A percentile compares a stretch with the other conserved stretches of the same genome.
These are phyloP conservation scores for Poeciliopsis retropinna DNA, from an alignment of 2,113 vertebrate genomes.

Conservation along the genomic window DNA sequence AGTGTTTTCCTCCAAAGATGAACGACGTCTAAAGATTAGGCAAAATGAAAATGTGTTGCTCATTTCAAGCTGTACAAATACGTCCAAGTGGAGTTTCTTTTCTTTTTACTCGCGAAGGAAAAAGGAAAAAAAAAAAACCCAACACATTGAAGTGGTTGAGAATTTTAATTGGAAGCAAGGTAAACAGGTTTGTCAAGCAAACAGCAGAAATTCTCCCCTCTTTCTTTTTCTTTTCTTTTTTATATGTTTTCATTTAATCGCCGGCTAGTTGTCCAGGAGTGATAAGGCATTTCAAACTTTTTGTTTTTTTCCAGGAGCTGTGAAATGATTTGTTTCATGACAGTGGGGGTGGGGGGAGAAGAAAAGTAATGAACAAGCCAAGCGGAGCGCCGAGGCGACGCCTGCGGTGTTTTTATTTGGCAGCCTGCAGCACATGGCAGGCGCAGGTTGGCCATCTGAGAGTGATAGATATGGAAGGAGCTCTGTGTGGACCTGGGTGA, in stretches of 20 bases:
- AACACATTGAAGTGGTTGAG: neutral
- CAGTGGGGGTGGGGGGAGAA: conserved; percentile 53
- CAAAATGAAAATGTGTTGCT: neutral
- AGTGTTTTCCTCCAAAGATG: neutral
- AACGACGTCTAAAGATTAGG: neutral
- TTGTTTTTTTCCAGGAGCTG: conserved; percentile 21
- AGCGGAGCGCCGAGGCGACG: conserved; percentile 44
- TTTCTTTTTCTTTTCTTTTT: conserved; percentile 33
- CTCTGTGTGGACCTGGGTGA: conserved; percentile 73
- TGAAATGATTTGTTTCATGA: conserved; percentile 62
- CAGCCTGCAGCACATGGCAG: conserved; percentile 38
- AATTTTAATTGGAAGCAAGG: conserved; percentile 13
- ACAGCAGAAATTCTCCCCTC: conserved; percentile 28
- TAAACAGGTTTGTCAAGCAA: conserved; percentile 42
- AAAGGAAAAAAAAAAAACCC: conserved; percentile 9
- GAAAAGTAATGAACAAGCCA: conserved; percentile 44
- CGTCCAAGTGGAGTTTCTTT: neutral
- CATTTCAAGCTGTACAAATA: neutral
- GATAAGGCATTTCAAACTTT: conserved; percentile 46
- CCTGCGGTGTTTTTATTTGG: conserved; percentile 71
- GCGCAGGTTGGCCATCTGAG: conserved; percentile 73
- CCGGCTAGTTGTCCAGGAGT: conserved; percentile 31
- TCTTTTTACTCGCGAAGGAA: conserved; percentile 24
- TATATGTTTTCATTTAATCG: conserved; percentile 47
- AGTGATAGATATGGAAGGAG: conserved; percentile 71